Percentiles rank a stretch among this genome's conserved stretches.
phyloP scores from a whole-genome alignment of 2,888 invertebrate genomes.

The Myopa tessellatipennis region DNA sequence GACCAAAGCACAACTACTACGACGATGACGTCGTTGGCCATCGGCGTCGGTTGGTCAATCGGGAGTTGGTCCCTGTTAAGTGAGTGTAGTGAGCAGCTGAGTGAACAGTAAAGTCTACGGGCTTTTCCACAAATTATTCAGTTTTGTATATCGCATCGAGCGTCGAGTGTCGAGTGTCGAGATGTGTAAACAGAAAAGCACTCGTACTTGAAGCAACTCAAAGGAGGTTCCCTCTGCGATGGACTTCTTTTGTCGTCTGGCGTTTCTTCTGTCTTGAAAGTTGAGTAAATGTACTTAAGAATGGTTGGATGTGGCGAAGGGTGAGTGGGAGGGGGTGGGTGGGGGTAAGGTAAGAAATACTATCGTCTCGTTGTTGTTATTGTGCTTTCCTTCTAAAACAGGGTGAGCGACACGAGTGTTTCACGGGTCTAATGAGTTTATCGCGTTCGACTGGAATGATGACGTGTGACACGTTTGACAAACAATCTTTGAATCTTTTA shows the following conservation, averaged over 20 bases:
- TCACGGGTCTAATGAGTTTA: background rate
- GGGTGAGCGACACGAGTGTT: background rate
- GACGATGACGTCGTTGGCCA: constrained; percentile 14
- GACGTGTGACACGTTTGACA: background rate
- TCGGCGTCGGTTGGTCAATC: background rate
- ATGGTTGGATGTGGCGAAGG: background rate
- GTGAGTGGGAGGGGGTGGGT: background rate
- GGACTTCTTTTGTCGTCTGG: background rate
- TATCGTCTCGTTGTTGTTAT: background rate
- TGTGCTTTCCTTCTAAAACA: background rate
- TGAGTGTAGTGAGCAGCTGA: background rate
- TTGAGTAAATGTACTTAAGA: background rate
- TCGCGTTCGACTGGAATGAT: background rate
- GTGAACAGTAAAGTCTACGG: background rate
- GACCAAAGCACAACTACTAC: background rate
- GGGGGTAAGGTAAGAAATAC: background rate
- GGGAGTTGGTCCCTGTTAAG: background rate
- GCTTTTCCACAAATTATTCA: background rate
- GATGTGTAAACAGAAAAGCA: background rate
- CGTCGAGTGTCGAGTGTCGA: background rate
- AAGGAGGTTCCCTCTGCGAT: background rate
- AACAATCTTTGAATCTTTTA: no score
- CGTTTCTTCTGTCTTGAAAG: background rate
- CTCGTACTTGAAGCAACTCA: background rate
- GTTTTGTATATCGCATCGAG: background rate